phyloP scores from a whole-genome alignment of 1,140 invertebrate genomes.

The Yoshiicerus persimilis region DNA sequence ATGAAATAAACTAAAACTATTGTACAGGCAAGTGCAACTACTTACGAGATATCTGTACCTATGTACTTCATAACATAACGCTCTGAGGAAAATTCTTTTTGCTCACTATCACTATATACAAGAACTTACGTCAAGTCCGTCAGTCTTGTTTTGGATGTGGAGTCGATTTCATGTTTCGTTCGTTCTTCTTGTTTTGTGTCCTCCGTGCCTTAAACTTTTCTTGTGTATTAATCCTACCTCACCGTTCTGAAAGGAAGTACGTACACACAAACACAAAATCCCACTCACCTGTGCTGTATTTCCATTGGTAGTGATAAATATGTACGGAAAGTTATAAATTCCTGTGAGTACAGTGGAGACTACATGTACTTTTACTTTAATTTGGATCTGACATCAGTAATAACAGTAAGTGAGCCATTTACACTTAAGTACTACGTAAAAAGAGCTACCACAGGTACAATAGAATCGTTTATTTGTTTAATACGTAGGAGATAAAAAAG shows the following conservation, averaged over 20 bases:
- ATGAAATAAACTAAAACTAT: background rate
- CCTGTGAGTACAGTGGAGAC: no score
- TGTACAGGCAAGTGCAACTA: background rate
- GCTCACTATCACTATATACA: background rate
- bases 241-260: no score
- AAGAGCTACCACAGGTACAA: background rate
- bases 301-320: no score
- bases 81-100: conserved; percentile 10
- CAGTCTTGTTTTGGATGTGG: background rate
- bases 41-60: background rate
- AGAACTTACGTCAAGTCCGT: conserved; percentile 4
- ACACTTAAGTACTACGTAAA: no score
- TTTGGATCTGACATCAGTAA: background rate
- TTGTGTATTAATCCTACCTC: no score
- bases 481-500: background rate
- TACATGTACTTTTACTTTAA: background rate
- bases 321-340: no score
- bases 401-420: background rate
- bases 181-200: background rate
- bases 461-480: background rate
- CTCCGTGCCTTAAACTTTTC: background rate
- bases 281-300: no score
- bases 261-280: no score
- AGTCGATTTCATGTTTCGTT: background rate
- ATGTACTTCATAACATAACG: background rate